These are phyloP conservation scores for Lophura nycthemera DNA, from an alignment of 2,113 vertebrate species.

Conservation along the genomic window DNA sequence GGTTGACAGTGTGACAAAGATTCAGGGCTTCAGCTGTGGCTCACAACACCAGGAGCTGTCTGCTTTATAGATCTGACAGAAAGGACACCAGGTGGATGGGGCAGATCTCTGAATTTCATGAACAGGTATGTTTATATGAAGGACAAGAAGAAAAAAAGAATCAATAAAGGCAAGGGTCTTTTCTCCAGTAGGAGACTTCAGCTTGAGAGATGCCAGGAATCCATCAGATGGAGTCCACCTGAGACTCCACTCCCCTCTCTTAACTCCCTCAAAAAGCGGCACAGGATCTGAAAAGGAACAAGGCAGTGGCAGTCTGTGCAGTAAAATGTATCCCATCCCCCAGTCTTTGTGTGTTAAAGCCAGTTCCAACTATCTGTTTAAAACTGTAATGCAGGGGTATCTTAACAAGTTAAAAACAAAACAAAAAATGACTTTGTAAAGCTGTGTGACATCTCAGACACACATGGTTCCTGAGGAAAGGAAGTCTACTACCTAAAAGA, in stretches of 20 bases:
- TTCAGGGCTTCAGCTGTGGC: not conserved
- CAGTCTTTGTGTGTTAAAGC: slow-evolving; percentile 10
- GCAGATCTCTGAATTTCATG: not conserved
- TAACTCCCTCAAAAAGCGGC: not conserved
- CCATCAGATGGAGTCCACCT: not conserved
- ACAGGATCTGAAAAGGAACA: not conserved
- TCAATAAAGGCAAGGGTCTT: not conserved
- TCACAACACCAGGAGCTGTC: not conserved
- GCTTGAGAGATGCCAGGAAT: not conserved
- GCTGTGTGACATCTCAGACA: not conserved
- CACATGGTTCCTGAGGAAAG: not conserved
- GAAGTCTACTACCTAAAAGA: not conserved
- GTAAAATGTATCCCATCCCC: not conserved
- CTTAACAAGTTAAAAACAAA: not conserved
- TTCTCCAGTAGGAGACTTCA: not conserved
- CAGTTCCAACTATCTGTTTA: slow-evolving; percentile 10
- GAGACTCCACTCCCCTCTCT: not conserved
- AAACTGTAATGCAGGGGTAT: not conserved
- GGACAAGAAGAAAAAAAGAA: not conserved
- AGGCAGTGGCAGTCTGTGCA: not conserved
- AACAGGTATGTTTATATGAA: not conserved
- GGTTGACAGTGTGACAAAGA: not conserved
- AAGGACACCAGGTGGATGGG: not conserved
- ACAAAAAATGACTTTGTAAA: not conserved
- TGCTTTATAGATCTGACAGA: not conserved